Evolutionary conservation across 2,113 vertebrate genomes (phyloP), one percentile per base, ranked within the genome.

Genomic region (Poecilia latipinna): DNA sequence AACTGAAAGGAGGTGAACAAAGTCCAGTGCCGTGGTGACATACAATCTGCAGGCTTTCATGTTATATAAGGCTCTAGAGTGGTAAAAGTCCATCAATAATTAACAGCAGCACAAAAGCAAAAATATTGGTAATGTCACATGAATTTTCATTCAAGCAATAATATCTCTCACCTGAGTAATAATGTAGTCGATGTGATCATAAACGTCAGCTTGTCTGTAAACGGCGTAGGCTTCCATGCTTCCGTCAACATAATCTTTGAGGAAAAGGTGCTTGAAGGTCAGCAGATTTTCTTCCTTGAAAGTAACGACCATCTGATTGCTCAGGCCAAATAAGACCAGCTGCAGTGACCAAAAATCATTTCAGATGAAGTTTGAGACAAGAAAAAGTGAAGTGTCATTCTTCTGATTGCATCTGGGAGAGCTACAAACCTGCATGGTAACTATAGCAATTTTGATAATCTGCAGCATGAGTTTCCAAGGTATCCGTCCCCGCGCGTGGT

Each of bases 231-330:
- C 95, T 3, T 95, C 94, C 57, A 94, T 93, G 74, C 90, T 89
- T 64, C 87, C 91, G 61, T 97, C 95, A 24, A 75, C 85, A 31
- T 96, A 97, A 22, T 94, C 95, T 90, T 98, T 98, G 57, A 98
- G 83, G 82, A 98, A 98, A 73, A 98, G 94, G 72, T 98, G 96
- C 72, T 95, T 97, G 91, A 98, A 98, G 4, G 96, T 94, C 79
- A 96, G 68, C 5, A 96, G 95, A 84, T 96, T 98, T 86, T 98
- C 97, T 78, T 97, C 96, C 86, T 96, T 97, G 89, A 98, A 98
- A 28, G 94, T 94, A 66, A 98, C 97, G 28, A 98, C 96, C 97
- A 98, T 97, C 86, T 98, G 96, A 90, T 98, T 98, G 87, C 96
- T 98, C 76, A 98, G 83, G 17, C 97, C 97, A 89, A 98, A 98